Evolutionary conservation across 1,140 invertebrate genomes (phyloP).

Genomic region (Penaeus vannamei): DNA sequence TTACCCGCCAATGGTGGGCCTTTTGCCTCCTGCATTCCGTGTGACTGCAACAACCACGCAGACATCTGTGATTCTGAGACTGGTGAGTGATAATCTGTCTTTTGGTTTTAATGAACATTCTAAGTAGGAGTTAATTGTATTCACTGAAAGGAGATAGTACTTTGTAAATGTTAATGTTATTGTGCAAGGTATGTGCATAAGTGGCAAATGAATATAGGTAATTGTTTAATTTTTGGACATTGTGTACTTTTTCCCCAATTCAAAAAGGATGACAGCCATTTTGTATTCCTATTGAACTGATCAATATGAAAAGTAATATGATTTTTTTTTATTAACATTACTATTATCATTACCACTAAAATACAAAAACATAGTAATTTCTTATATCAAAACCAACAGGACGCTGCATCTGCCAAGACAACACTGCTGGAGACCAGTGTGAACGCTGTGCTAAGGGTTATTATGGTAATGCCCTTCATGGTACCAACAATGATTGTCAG

Average conservation of each 20-base stretch:
- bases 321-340: too few relatives aligned
- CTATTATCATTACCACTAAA: too few relatives aligned
- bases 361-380: too few relatives aligned
- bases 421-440: conserved; percentile 96
- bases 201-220: neutral
- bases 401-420: conserved; percentile 96
- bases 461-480: conserved; percentile 93
- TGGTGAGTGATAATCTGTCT: conserved; percentile 75
- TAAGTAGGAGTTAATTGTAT: neutral
- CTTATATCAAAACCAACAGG: conserved; percentile 74
- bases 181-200: neutral
- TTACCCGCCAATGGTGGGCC: conserved; percentile 91
- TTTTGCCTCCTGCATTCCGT: conserved; percentile 93
- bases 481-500: conserved; percentile 91
- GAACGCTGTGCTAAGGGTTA: conserved; percentile 93
- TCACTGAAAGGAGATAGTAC: neutral
- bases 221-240: neutral
- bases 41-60: conserved; percentile 96
- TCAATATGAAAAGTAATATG: too few relatives aligned
- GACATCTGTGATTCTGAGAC: conserved; percentile 96
- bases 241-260: neutral
- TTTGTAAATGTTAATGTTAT: neutral
- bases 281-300: too few relatives aligned
- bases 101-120: neutral
- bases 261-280: too few relatives aligned